Evolutionary conservation across 2,888 invertebrate species (phyloP).

Genomic region (Dasysyrphus albostriatus): DNA sequence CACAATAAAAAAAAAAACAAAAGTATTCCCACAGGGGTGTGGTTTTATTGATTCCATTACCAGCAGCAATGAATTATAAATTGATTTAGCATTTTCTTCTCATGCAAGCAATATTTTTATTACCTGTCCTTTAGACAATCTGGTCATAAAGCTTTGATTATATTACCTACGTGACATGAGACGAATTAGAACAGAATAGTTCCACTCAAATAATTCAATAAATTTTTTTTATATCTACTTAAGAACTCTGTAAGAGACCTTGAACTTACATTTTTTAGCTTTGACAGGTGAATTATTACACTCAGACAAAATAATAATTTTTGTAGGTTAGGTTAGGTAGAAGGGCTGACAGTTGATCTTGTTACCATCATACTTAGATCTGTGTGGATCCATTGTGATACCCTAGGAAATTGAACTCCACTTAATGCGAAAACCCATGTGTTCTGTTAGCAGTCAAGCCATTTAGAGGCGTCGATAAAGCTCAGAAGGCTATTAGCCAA

Average conservation of each 20-base stretch:
- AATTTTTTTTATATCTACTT: not conserved
- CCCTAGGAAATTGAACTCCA: too few species aligned
- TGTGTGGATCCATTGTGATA: too few species aligned
- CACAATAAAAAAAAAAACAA: not conserved
- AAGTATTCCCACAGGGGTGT: conserved; percentile 37
- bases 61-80: conserved; percentile 19
- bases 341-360: too few species aligned
- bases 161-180: conserved; percentile 7
- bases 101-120: conserved; percentile 11
- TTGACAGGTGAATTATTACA: too few species aligned
- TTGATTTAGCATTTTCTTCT: conserved; percentile 20
- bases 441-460: too few species aligned
- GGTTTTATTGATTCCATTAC: conserved; percentile 35
- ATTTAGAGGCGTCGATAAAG: too few species aligned
- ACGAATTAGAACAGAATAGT: not conserved
- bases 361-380: too few species aligned
- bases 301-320: too few species aligned
- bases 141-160: conserved; percentile 5
- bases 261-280: not conserved
- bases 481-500: too few species aligned
- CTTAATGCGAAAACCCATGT: too few species aligned
- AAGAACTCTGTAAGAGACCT: not conserved
- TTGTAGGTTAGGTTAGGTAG: too few species aligned
- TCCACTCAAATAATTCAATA: not conserved
- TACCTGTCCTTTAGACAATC: not conserved